Percentiles rank a stretch among this genome's conserved stretches.
These are phyloP conservation scores for Agapetus fuscipes DNA, from an alignment of 2,888 invertebrate genomes.

Conservation along the genomic window DNA sequence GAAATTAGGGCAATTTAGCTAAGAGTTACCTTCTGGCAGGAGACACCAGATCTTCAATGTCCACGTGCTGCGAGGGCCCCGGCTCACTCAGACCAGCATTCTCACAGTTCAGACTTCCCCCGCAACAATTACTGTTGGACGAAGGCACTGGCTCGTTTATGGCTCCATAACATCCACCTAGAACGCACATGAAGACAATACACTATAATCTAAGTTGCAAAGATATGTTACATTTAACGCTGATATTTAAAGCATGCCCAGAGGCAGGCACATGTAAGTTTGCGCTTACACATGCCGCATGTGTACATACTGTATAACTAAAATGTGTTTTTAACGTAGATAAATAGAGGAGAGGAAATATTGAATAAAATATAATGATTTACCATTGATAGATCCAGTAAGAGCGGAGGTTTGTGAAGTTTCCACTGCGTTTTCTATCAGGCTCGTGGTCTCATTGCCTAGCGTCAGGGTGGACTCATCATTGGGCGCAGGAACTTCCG, in stretches of 20 bases:
- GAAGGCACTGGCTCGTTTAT: conserved; percentile 34
- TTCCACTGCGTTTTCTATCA: conserved; percentile 33
- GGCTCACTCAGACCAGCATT: conserved; percentile 25
- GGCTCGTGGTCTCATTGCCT: conserved; percentile 35
- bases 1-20: too few relatives aligned
- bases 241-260: too few relatives aligned
- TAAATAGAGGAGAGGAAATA: too few relatives aligned
- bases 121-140: conserved; percentile 27
- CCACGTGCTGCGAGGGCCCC: conserved; percentile 30
- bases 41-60: conserved; percentile 53
- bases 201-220: too few relatives aligned
- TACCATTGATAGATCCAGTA: conserved; percentile 26
- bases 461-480: conserved; percentile 18
- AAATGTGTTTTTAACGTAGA: too few relatives aligned
- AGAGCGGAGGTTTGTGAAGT: conserved; percentile 21
- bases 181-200: too few relatives aligned
- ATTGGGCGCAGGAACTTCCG: conserved; percentile 39
- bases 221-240: too few relatives aligned
- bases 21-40: conserved; percentile 13
- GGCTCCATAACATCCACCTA: conserved; percentile 38
- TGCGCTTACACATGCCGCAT: too few relatives aligned
- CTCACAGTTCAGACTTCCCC: conserved; percentile 35
- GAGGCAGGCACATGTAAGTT: too few relatives aligned
- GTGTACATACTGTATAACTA: too few relatives aligned
- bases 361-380: too few relatives aligned